Base-by-base conservation (phyloP, 2,888 invertebrate species). In the Eupithecia abbreviata region DNA sequence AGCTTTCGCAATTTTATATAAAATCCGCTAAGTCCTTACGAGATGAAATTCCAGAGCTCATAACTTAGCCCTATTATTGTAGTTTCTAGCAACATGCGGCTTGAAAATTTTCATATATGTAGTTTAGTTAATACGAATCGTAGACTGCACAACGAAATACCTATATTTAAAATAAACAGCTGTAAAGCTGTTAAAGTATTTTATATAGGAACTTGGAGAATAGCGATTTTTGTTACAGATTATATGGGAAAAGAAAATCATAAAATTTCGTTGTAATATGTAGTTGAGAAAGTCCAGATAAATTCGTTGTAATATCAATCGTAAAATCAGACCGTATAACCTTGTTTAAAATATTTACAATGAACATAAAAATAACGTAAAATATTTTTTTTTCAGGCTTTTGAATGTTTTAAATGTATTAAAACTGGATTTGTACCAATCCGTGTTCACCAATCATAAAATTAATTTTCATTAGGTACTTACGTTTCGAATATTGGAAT, bases 1-100 rank as follows among this genome's bases (percentile, higher is more conserved):
- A 62, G 69, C 45, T 62, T 77, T 74, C 49, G 51, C 43, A 77
- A 74, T 68, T 71, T 77, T 51, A 69, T 73, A 69, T 69, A 30
- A 72, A 77, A 74, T 71, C 68, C 49, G 18, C 62, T 15, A 58
- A 66, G 51, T 71, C 67, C 47, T 71, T 77, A 70, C 73, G 74
- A 62, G 43, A 58, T 41, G 42, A 65, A 71, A 74, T 65, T 74
- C 43, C 30, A 72, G 62, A 65, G 68, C 51, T 71, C 66, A 58
- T 68, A 71, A 77, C 66, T 66, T 47, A 5, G 66, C 69, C 55
- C 68, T 42, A 66, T 66, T 66, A 13, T 42, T 42, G 65, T 15
- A 66, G 15, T 66, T 66, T 42, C 42, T 66, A 6, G 42, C 42
- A 66, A 66, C 30, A 66, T n/a, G 15, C 30, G 7, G 15, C 42